Evolutionary conservation across 2,797 vertebrate genomes (phyloP), one percentile per base, ranked within the genome.

Genomic region (Borostomias antarcticus): DNA sequence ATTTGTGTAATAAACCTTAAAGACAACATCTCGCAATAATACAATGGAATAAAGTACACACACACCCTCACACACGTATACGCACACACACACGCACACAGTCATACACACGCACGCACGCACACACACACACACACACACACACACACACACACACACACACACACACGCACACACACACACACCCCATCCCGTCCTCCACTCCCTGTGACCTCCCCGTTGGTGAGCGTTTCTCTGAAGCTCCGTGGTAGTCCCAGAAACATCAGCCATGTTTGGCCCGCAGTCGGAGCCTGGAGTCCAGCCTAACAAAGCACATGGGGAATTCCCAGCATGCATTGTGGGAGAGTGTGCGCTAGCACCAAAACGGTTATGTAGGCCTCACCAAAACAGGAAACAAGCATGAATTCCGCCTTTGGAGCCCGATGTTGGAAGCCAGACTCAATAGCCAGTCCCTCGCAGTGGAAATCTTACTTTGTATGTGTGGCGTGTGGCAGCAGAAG

Each of bases 241-340:
- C 60, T 32, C 71, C 66, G 74, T 35, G 5, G 51, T 52, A 47
- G 35, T 69, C 29, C 71, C 32, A 72, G 29, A 80, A 56, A 64
- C 66, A 68, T 48, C 40, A 64, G 59, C 65, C 35, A 70, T 73
- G 58, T 79, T 88, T 61, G 64, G 48, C 47, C 62, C 77, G 28
- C 62, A 72, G 73, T 75, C 62, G 29, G 52, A 50, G 64, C 81
- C 60, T 80, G 68, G 80, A 85, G 63, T 62, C 45, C 17, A 52
- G 66, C 80, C 75, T 64, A 76, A 73, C 57, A 76, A 77, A 78
- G 68, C 73, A 71, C 68, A 70, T 21, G 51, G 72, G 73, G 69
- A 75, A 76, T 80, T 87, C 83, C 79, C 86, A 78, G 61, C 72
- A 80, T 80, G 70, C 80, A 79, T 30, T 67, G 40, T 66, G 40